A percentile compares a stretch with the other conserved stretches of the same genome.
Evolutionary conservation across 1,140 invertebrate genomes (phyloP).

Genomic region (Drosophila micromelanica): DNA sequence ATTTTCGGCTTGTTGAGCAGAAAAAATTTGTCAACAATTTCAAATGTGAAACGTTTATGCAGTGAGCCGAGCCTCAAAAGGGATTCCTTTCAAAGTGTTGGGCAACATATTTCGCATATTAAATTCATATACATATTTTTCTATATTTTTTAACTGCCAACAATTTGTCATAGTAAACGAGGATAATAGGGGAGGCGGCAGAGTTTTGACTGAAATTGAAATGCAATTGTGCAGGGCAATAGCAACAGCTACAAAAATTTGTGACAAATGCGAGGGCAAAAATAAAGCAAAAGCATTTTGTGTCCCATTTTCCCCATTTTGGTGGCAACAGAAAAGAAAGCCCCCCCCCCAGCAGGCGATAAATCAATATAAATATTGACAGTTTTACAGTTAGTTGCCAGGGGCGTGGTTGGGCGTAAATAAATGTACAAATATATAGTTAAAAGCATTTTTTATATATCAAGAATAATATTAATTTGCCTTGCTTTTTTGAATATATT

Average conservation of each 20-base stretch:
- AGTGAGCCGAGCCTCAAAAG: slow-evolving; percentile 19
- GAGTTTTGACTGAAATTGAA: slow-evolving; percentile 9
- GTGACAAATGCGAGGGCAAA: slow-evolving; percentile 30
- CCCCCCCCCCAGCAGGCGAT: slow-evolving; percentile 20
- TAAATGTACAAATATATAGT: slow-evolving; percentile 16
- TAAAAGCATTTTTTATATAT: slow-evolving; percentile 13
- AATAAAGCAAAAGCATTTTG: slow-evolving; percentile 24
- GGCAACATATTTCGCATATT: slow-evolving; percentile 41
- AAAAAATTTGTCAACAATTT: slow-evolving; percentile 22
- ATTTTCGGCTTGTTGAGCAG: slow-evolving; percentile 7
- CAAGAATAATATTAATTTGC: slow-evolving; percentile 31
- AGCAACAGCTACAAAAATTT: slow-evolving; percentile 23
- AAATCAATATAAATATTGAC: slow-evolving; percentile 73
- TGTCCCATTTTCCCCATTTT: slow-evolving; percentile 10
- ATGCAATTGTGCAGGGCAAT: slow-evolving; percentile 16
- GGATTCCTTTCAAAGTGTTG: slow-evolving; percentile 19
- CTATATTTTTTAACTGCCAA: slow-evolving; percentile 52
- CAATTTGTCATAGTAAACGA: slow-evolving; percentile 57
- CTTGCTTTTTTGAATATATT: not conserved
- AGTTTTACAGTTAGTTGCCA: slow-evolving; percentile 47
- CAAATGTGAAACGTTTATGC: slow-evolving; percentile 40
- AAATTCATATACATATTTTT: slow-evolving; percentile 34
- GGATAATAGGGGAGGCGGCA: not conserved
- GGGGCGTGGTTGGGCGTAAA: slow-evolving; percentile 29
- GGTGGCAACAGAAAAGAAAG: not conserved